These are phyloP conservation scores for Crotalus horridus DNA, from an alignment of 2,113 vertebrate species.

Conservation along the genomic window DNA sequence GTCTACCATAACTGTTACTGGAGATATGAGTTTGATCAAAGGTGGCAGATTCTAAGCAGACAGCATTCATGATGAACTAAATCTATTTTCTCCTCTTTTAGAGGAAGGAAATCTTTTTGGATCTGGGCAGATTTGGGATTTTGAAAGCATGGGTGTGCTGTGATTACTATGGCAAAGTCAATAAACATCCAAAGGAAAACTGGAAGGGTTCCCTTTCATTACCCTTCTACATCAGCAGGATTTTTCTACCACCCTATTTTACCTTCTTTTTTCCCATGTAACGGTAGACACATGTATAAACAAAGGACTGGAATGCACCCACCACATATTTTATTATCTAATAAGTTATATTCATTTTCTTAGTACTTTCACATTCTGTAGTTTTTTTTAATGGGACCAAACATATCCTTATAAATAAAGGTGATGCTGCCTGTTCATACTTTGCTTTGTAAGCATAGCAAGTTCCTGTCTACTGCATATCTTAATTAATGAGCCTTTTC, in stretches of 20 bases:
- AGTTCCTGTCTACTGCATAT: not conserved
- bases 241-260: not conserved
- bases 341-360: not conserved
- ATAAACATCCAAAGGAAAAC: not conserved
- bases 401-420: not conserved
- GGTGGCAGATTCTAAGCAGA: not conserved
- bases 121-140: not conserved
- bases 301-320: not conserved
- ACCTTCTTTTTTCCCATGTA: not conserved
- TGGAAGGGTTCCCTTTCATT: not conserved
- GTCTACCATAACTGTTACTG: not conserved
- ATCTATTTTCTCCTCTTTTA: not conserved
- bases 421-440: not conserved
- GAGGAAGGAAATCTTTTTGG: not conserved
- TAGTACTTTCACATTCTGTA: not conserved
- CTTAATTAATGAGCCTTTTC: not conserved
- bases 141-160: not conserved
- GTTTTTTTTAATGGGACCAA: not conserved
- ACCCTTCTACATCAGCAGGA: not conserved
- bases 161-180: not conserved
- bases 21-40: not conserved
- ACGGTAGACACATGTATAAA: not conserved
- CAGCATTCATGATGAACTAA: not conserved
- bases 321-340: not conserved
- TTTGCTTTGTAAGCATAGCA: not conserved